A percentile compares a stretch with the other conserved stretches of the same genome.
These are phyloP conservation scores for Petrosia ficiformis DNA, from an alignment of 37 sponge, comb jelly and placozoan species.

Conservation along the genomic window DNA sequence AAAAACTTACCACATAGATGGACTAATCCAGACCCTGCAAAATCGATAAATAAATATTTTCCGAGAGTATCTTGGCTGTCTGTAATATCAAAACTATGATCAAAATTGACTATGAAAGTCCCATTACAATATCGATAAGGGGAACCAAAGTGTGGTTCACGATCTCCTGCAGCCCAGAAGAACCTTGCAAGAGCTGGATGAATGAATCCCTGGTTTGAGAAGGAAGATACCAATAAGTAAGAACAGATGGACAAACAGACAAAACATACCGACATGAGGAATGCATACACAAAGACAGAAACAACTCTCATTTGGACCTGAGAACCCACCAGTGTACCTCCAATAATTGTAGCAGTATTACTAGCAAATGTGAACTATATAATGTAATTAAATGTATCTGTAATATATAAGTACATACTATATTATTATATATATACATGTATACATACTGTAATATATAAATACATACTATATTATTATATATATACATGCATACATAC, in stretches of 20 bases:
- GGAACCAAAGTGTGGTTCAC: slow-evolving; percentile 26
- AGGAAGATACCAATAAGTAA: slow-evolving; percentile 9
- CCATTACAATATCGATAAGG: slow-evolving; percentile 75
- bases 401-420: background rate
- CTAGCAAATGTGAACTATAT: slow-evolving; percentile 84
- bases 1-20: slow-evolving; percentile 70
- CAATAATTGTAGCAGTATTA: slow-evolving; percentile 86
- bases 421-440: no score
- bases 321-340: slow-evolving; percentile 73
- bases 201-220: slow-evolving; percentile 35
- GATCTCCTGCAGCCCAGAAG: slow-evolving; percentile 47
- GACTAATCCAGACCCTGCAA: slow-evolving; percentile 87
- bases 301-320: slow-evolving; percentile 57
- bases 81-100: slow-evolving; percentile 16
- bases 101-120: slow-evolving; percentile 24
- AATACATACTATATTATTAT: background rate
- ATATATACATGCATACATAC: no score
- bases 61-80: background rate
- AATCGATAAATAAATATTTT: slow-evolving; percentile 60
- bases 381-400: background rate
- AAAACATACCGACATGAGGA: slow-evolving; percentile 64
- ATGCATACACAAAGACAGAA: slow-evolving; percentile 65
- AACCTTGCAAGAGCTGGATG: slow-evolving; percentile 71
- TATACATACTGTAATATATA: no score
- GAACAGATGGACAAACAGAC: background rate